Evolutionary conservation across 1,140 invertebrate species (phyloP).

Genomic region (Halesus radiatus): DNA sequence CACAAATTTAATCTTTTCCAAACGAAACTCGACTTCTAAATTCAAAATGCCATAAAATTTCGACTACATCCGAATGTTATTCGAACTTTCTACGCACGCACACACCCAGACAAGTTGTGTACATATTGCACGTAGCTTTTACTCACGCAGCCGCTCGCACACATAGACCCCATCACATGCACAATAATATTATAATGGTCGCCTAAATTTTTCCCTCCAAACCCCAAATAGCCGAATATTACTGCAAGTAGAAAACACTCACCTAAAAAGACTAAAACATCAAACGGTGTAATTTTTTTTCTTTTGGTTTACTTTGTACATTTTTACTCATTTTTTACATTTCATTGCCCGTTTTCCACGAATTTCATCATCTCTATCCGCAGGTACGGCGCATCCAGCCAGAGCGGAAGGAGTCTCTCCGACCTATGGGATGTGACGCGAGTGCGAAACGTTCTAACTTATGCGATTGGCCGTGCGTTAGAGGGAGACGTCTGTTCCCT

Average conservation of each 20-base stretch:
- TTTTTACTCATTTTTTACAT: background rate
- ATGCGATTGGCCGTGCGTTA: slow-evolving; percentile 11
- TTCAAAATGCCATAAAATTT: slow-evolving; percentile 7
- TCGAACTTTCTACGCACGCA: slow-evolving; percentile 32
- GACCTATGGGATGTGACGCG: slow-evolving; percentile 50
- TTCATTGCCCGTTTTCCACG: background rate
- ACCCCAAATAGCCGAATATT: background rate
- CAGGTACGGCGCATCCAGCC: slow-evolving; percentile 37
- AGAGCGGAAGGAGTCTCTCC: slow-evolving; percentile 49
- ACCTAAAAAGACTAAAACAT: background rate
- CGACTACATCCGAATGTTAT: slow-evolving; percentile 6
- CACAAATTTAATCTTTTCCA: background rate
- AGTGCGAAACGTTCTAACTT: slow-evolving; percentile 24
- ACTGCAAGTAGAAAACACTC: background rate
- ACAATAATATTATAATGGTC: slow-evolving; percentile 21
- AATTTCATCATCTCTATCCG: background rate
- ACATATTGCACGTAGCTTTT: slow-evolving; percentile 39
- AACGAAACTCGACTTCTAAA: background rate
- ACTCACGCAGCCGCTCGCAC: slow-evolving; percentile 3
- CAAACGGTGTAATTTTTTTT: background rate
- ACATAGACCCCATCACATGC: slow-evolving; percentile 16
- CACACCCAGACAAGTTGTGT: slow-evolving; percentile 36
- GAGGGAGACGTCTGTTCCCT: slow-evolving; percentile 32
- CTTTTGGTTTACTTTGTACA: background rate
- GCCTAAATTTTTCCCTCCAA: slow-evolving; percentile 35